These are phyloP conservation scores for Pelusios castaneus DNA, from an alignment of 2,113 vertebrate species.

Conservation along the genomic window DNA sequence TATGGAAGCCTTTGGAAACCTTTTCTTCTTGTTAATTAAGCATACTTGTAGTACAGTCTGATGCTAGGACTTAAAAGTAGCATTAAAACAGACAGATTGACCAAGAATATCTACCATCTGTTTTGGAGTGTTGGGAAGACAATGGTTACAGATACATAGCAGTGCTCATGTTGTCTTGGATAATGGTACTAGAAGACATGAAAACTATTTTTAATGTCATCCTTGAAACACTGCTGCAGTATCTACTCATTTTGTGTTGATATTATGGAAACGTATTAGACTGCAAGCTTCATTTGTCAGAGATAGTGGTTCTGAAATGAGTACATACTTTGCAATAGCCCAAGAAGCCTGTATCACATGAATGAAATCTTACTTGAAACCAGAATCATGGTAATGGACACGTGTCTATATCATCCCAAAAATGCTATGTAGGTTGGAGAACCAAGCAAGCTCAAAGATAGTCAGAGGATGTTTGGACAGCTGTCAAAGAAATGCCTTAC, in stretches of 20 bases:
- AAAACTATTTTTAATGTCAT: slow-evolving; percentile 54
- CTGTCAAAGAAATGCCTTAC: background rate
- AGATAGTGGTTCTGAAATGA: slow-evolving; percentile 11
- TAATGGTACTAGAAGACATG: slow-evolving; percentile 6
- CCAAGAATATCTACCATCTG: no score
- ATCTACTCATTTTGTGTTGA: slow-evolving; percentile 56
- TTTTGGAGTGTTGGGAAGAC: no score
- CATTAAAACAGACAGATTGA: background rate
- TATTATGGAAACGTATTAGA: slow-evolving; percentile 41
- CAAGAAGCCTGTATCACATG: background rate
- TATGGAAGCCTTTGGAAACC: background rate
- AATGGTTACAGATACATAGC: no score
- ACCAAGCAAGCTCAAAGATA: background rate
- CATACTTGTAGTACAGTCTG: background rate
- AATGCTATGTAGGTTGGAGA: slow-evolving; percentile 3
- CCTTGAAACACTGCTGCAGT: slow-evolving; percentile 3
- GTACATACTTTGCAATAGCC: background rate
- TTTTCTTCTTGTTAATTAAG: slow-evolving; percentile 21
- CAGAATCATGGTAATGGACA: background rate
- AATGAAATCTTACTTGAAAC: slow-evolving; percentile 6
- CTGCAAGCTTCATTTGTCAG: slow-evolving; percentile 24
- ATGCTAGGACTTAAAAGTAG: background rate
- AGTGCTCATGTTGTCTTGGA: background rate
- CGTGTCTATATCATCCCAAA: background rate
- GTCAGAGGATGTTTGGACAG: slow-evolving; percentile 30